Evolutionary conservation across 2,888 invertebrate genomes (phyloP), one percentile per base, ranked within the genome.

Genomic region (Aphidoletes aphidimyza): DNA sequence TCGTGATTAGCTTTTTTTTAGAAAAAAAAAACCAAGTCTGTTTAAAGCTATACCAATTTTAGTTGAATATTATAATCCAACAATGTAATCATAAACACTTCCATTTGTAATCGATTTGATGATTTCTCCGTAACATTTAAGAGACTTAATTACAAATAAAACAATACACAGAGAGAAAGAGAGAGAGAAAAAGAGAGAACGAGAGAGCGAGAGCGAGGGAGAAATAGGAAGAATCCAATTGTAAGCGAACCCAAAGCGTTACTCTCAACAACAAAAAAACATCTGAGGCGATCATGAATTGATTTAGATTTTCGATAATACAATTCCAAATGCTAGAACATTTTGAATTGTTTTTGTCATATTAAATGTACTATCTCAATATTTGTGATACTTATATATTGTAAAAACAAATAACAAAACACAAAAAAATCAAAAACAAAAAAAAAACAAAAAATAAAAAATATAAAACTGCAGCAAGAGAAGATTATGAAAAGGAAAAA

Each of bases 301-400:
- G 69, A 69, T 69, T 69, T 69, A 69, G 30, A 69, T 69, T 69
- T 30, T 30, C 30, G 17, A 14, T 22, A 54, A 54, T 54, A 6
- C 22, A 30, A 34, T n/a, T n/a, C n/a, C n/a, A 34, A 69, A 69
- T 69, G 69, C 69, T 30, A 69, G 34, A 14, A 30, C 69, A 69
- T 69, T 69, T 69, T 69, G 69, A 30, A 42, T 69, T 69, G 69
- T 69, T 14, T n/a, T 69, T 69, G 69, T 34, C 81, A 37, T 81
- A n/a, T 37, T n/a, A 81, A 81, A 37, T 81, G 81, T 81, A 81
- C 81, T 81, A 81, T 81, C 81, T 81, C 81, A 37, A 81, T 81
- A 37, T 81, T 81, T 81, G 81, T 81, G 81, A 81, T 81, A 81
- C 37, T 81, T n/a, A n/a, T n/a, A n/a, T 81, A 81, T 81, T 81